Base-by-base conservation (phyloP, 2,797 vertebrate species). In the Garrulus glandarius region DNA sequence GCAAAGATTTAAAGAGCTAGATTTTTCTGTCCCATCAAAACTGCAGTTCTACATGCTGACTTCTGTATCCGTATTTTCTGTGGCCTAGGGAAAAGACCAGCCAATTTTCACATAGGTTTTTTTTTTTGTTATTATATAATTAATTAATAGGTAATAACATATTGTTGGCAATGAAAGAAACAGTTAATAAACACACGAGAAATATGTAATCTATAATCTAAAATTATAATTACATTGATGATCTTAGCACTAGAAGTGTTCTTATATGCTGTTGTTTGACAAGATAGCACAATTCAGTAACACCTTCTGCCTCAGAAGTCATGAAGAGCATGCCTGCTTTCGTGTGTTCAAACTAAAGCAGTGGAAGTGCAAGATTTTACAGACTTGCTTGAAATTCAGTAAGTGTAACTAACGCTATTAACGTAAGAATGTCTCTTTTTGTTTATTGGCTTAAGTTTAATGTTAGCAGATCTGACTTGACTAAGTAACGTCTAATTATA, bases 351-450 rank as follows among this genome's bases (percentile, higher is more conserved):
- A 39, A 74, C 17, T 65, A 50, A 52, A 91, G 37, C 7, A 56
- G 20, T 0, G 0, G 1, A 52, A 55, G 19, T 11, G 9, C 29
- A 53, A 72, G 39, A 61, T 43, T 61, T 86, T 26, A 37, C 6
- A 30, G 23, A 64, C 6, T 74, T 57, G 11, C 9, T 74, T 87
- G 47, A 78, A 78, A 94, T 57, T 71, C 77, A 43, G 30, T 21
- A 57, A 46, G 15, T 30, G 22, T 46, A 32, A 19, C 46, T 79
- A 59, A 36, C 21, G 37, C 26, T 36, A 30, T 60, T 83, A 79
- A 37, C 5, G 17, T 12, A 39, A 67, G 32, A 74, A 23, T 68
- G 49, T 61, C 11, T 63, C 10, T 26, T 59, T 80, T 61, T 44
- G 11, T 22, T 78, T 81, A 55, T 12, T 78, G 50, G 53, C 17